Evolutionary conservation across 2,888 invertebrate genomes (phyloP).

Genomic region (Cryptus armator): DNA sequence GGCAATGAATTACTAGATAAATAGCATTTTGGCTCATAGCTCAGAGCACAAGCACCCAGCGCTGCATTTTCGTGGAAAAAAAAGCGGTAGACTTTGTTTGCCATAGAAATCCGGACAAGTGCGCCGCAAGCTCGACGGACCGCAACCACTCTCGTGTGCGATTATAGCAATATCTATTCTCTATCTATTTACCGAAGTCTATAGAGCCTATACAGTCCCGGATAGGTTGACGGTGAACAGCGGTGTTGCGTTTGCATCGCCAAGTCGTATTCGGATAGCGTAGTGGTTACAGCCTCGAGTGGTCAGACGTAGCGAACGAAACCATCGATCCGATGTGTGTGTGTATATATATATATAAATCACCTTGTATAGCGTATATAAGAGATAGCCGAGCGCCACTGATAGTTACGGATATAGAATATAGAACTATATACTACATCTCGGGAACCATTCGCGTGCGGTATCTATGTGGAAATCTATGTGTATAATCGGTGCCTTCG

Average conservation of each 20-base stretch:
- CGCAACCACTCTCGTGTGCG: background rate
- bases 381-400: constrained; percentile 24
- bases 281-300: constrained; percentile 57
- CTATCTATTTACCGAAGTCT: constrained; percentile 3
- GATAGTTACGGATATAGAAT: constrained; percentile 30
- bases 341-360: background rate
- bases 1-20: too few relatives aligned
- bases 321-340: background rate
- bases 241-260: constrained; percentile 36
- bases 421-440: constrained; percentile 22
- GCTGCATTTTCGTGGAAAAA: background rate
- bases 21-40: too few relatives aligned
- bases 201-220: background rate
- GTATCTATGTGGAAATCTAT: constrained; percentile 60
- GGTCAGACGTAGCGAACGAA: constrained; percentile 49
- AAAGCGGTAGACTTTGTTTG: background rate
- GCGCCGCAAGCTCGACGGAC: constrained; percentile 1
- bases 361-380: constrained; percentile 1
- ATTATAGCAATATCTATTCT: constrained; percentile 13
- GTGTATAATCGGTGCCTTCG: constrained; percentile 60
- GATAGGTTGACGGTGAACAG: background rate
- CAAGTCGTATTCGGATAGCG: constrained; percentile 53
- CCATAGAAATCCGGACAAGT: background rate
- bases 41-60: background rate
- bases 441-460: constrained; percentile 44